Conservation (phyloP, 2,888 invertebrate species). For the Eilema griseolum region DNA sequence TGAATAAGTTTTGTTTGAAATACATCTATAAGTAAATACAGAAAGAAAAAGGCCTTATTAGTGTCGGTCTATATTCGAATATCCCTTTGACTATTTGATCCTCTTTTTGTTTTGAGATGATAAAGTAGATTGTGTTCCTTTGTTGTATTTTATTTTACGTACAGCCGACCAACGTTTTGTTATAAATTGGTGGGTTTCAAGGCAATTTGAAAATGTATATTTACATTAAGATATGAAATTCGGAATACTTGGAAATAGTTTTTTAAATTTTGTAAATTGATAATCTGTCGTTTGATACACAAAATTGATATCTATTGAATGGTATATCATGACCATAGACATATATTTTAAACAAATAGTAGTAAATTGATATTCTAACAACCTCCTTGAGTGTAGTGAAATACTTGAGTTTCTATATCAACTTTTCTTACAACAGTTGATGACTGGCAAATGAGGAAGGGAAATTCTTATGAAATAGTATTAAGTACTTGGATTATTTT, state of each 20-base stretch:
- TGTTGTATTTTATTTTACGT: conserved; percentile 38
- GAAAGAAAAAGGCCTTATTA: conserved; percentile 53
- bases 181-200: conserved; percentile 23
- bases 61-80: conserved; percentile 49
- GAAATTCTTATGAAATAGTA: too few species aligned
- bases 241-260: background rate
- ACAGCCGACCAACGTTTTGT: conserved; percentile 25
- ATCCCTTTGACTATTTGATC: conserved; percentile 53
- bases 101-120: conserved; percentile 45
- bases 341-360: too few species aligned
- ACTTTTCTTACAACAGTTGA: too few species aligned
- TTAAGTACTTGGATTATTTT: too few species aligned
- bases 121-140: conserved; percentile 53
- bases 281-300: too few species aligned
- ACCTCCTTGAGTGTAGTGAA: too few species aligned
- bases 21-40: conserved; percentile 39
- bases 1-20: conserved; percentile 68
- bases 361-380: too few species aligned
- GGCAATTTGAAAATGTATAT: background rate
- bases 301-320: too few species aligned
- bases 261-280: background rate
- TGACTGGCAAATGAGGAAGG: too few species aligned
- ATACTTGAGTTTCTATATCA: too few species aligned
- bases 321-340: too few species aligned
- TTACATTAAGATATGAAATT: background rate